Evolutionary conservation across 2,797 vertebrate genomes (phyloP).

Genomic region (Otolemur crassicaudatus): DNA sequence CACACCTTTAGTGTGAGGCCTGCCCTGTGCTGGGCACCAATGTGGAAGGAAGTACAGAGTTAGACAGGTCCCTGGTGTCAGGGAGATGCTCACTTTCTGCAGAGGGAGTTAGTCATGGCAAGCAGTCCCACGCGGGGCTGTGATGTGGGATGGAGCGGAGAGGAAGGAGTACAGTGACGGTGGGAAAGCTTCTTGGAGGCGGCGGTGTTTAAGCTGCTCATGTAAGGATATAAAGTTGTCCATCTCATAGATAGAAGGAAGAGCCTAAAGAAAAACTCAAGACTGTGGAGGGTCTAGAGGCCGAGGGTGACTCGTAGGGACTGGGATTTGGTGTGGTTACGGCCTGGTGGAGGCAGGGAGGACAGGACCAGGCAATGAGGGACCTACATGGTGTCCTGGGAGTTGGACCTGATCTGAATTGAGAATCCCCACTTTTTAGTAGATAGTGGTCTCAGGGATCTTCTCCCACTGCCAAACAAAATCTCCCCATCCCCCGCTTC

Average conservation of each 20-base stretch:
- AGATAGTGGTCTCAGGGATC: background rate
- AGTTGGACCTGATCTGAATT: background rate
- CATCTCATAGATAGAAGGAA: background rate
- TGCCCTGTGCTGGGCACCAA: background rate
- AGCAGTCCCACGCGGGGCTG: rapidly evolving
- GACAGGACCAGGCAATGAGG: background rate
- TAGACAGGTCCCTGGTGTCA: background rate
- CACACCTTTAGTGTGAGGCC: background rate
- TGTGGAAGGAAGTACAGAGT: background rate
- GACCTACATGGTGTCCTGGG: background rate
- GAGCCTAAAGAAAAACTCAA: background rate
- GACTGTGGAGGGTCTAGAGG: background rate
- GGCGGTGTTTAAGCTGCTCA: background rate
- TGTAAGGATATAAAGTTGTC: background rate
- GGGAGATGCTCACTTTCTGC: background rate
- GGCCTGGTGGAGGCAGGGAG: background rate
- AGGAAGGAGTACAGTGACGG: background rate
- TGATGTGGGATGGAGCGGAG: background rate
- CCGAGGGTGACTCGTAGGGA: rapidly evolving
- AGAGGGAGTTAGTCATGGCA: background rate
- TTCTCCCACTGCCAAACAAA: background rate
- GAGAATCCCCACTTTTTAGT: background rate
- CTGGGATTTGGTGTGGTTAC: background rate
- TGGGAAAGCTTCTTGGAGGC: background rate
- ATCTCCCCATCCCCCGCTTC: background rate